These are phyloP conservation scores for Drosophila koepferae DNA, from an alignment of 2,888 invertebrate species.

Conservation along the genomic window DNA sequence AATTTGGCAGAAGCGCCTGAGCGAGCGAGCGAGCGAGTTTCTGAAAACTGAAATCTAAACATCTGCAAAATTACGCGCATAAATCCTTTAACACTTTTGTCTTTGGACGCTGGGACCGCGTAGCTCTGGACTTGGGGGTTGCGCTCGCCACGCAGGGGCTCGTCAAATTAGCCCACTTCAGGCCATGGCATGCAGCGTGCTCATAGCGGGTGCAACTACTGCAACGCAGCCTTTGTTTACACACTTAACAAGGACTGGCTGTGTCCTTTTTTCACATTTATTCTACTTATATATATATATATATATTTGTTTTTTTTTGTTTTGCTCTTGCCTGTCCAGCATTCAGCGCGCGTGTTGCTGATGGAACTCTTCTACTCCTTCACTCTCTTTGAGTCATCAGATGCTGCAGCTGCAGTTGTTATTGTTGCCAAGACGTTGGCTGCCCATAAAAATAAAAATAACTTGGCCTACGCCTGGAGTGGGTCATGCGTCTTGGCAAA, in stretches of 20 bases:
- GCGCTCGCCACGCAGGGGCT: slow-evolving; percentile 65
- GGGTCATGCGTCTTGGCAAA: slow-evolving; percentile 48
- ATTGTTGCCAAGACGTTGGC: slow-evolving; percentile 57
- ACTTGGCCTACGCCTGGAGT: slow-evolving; percentile 31
- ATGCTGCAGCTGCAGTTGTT: slow-evolving; percentile 46
- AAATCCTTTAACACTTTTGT: slow-evolving; percentile 83
- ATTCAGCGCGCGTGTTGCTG: slow-evolving; percentile 17
- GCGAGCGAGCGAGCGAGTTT: slow-evolving; percentile 14
- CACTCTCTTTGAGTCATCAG: not conserved
- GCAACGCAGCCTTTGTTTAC: slow-evolving; percentile 60
- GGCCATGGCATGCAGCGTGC: slow-evolving; percentile 71
- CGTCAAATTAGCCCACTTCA: slow-evolving; percentile 83
- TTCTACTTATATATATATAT: not conserved
- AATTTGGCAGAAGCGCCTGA: slow-evolving; percentile 46
- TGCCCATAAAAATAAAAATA: slow-evolving; percentile 40
- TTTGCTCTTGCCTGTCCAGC: slow-evolving; percentile 23
- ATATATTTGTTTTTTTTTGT: not conserved
- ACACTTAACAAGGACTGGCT: slow-evolving; percentile 41
- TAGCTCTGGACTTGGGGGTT: slow-evolving; percentile 62
- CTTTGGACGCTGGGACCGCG: slow-evolving; percentile 36
- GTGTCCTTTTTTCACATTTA: slow-evolving; percentile 41
- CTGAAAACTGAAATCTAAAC: slow-evolving; percentile 77
- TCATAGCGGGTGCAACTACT: slow-evolving; percentile 68
- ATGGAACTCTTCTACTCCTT: slow-evolving; percentile 3
- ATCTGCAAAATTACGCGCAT: slow-evolving; percentile 83